Evolutionary conservation across 2,113 vertebrate genomes (phyloP).

Genomic region (Corapipo altera): DNA sequence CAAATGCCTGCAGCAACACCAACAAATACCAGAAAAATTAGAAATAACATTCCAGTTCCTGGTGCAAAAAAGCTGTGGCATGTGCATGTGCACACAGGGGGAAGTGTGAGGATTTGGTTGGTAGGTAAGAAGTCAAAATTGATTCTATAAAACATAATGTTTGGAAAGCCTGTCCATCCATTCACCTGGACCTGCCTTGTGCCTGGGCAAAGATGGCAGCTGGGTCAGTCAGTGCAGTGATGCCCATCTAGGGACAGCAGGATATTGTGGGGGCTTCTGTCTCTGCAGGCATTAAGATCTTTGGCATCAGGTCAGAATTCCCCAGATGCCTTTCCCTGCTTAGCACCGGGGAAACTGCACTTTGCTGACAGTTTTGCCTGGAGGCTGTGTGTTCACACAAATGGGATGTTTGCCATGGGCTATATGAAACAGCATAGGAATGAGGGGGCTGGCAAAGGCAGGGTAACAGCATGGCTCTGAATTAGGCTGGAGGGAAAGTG

Average conservation of each 20-base stretch:
- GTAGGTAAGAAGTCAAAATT: not conserved
- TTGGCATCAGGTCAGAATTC: not conserved
- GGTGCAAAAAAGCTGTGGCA: not conserved
- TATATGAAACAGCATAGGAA: not conserved
- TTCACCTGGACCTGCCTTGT: not conserved
- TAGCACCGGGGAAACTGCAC: not conserved
- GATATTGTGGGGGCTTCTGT: not conserved
- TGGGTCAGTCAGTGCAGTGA: not conserved
- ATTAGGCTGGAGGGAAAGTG: not conserved
- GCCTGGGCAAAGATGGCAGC: not conserved
- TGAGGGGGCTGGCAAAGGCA: not conserved
- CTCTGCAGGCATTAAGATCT: not conserved
- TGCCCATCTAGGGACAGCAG: not conserved
- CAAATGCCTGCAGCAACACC: not conserved
- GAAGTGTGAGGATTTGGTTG: not conserved
- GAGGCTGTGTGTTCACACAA: not conserved
- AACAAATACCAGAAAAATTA: not conserved
- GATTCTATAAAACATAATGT: not conserved
- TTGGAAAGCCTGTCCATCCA: not conserved
- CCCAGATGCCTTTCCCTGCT: not conserved
- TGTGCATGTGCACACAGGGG: no score
- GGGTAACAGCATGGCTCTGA: not conserved
- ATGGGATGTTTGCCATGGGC: not conserved
- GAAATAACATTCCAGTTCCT: not conserved
- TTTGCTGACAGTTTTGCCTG: not conserved